Percentiles rank a stretch among this genome's conserved stretches.
Conservation (phyloP, 1,140 invertebrate genomes). For the fruit fly (Drosophila melanogaster) region DNA sequence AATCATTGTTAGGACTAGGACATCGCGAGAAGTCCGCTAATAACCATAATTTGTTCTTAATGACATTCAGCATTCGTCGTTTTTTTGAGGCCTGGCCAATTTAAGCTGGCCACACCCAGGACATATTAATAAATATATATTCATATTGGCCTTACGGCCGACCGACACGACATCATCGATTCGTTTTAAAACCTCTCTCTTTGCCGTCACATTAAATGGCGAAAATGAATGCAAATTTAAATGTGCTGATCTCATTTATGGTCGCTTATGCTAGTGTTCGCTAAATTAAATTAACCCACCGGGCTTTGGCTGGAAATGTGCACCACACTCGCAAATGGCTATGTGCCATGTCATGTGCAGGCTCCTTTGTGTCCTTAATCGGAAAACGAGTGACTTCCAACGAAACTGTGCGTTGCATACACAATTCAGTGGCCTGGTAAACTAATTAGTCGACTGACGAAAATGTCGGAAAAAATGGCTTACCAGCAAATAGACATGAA, state of each 20-base stretch:
- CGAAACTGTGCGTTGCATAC: constrained; percentile 36
- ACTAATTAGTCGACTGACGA: constrained; percentile 38
- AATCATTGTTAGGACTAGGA: constrained; percentile 54
- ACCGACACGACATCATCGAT: constrained; percentile 37
- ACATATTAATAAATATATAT: constrained; percentile 56
- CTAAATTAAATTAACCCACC: constrained; percentile 32
- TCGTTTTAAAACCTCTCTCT: constrained; percentile 26
- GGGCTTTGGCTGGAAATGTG: constrained; percentile 5
- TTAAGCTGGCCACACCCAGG: constrained; percentile 24
- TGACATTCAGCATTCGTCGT: constrained; percentile 49
- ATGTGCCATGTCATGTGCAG: constrained; percentile 27
- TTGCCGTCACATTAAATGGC: constrained; percentile 8
- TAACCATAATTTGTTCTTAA: constrained; percentile 65
- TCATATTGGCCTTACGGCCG: constrained; percentile 34
- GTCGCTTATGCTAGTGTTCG: constrained; percentile 14
- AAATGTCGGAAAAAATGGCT: constrained; percentile 8
- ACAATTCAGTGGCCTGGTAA: constrained; percentile 24
- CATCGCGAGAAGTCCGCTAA: constrained; percentile 40
- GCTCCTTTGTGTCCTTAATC: constrained; percentile 20
- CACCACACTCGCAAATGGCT: neutral
- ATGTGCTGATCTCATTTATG: constrained; percentile 13
- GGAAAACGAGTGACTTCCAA: constrained; percentile 28
- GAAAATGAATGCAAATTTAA: constrained; percentile 20
- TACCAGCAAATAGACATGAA: constrained; percentile 11
- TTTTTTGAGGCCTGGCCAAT: constrained; percentile 23